Base-by-base conservation (phyloP, 2,113 vertebrate species). In the Picathartes gymnocephalus region DNA sequence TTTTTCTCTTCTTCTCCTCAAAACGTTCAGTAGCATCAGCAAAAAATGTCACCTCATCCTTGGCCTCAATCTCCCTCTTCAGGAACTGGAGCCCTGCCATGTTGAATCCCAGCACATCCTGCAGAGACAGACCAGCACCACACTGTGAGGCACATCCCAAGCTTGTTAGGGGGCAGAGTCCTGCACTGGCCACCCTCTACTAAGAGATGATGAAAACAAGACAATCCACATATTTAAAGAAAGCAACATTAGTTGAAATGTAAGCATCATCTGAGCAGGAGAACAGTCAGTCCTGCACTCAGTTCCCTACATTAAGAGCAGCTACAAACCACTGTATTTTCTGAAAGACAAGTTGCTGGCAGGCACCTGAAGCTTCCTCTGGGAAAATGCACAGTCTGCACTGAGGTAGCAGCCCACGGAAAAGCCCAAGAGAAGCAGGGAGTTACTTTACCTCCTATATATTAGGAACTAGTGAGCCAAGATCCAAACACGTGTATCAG, bases 71-170 rank as follows among this genome's bases (percentile, higher is more conserved):
- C 96, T 99, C 98, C 40, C 98, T 98, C 97, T 98, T 99, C 60
- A 99, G 98, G 93, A 98, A 98, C 97, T 99, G 98, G 4, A 99
- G 98, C 27, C 98, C 99, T 3, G 99, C 99, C 96, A 98, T 98
- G 94, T 99, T 99, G 92, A 99, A 99, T 84, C 99, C 99, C 82
- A 99, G 98, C 58, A 99, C 93, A 70, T 99, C 99, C 99, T 99
- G 97, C 44, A 79, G 30, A 88, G 37, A 91, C 47, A 92, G 4
- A 92, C 8, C 51, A 95, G 40, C 62, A 91, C 61, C 42, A 66
- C 20, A 21, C 25, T 39, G 28, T 60, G 64, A 72, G 44, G 28
- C 25, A 53, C 54, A 47, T 13, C 37, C 76, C 54, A 53, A 58
- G 25, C 57, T 74, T 50, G 17, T 14, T 2, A 54, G 19, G 21